Evolutionary conservation across 2,797 vertebrate species (phyloP), one percentile per base, ranked within the genome.

Genomic region (Betta splendens): DNA sequence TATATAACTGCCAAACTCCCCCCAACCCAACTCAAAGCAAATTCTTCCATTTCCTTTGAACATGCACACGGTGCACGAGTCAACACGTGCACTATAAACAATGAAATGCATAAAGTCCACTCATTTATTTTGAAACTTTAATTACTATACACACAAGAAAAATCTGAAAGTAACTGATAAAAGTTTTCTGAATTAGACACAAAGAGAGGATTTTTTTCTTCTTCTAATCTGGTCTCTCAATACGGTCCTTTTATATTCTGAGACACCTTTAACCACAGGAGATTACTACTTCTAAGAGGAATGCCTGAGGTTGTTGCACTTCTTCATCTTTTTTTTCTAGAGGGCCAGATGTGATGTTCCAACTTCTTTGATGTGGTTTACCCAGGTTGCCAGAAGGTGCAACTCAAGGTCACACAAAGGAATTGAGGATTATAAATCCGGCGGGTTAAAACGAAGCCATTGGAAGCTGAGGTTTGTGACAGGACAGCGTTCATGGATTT

Each of bases 351-450:
- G 70, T 77, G 67, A 35, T 16, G 37, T 54, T 80, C 75, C 52
- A 76, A 70, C 65, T 77, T 38, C 56, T 84, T 84, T 85, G 57
- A 81, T 79, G 63, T 69, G 58, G 56, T 67, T 37, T 35, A 39
- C 54, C 56, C 45, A 28, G 55, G 45, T 25, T 49, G 33, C 37
- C 37, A 38, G 48, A 62, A 75, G 66, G 72, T 76, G 52, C 76
- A 76, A 76, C 31, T 53, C 40, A 77, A 79, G 69, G 67, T 83
- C 71, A 65, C 46, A 62, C 40, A 55, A 40, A 71, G 46, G 67
- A 78, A 73, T 68, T 38, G 32, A 22, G 69, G 59, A 79, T 77
- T 80, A 66, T 60, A 74, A 72, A 26, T 48, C 35, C 32, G 37
- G 29, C 39, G 29, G 29, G 39, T 60, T 40, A 39, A 39, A 54